phyloP scores from a whole-genome alignment of 2,797 vertebrate genomes.

The Gila robusta region DNA sequence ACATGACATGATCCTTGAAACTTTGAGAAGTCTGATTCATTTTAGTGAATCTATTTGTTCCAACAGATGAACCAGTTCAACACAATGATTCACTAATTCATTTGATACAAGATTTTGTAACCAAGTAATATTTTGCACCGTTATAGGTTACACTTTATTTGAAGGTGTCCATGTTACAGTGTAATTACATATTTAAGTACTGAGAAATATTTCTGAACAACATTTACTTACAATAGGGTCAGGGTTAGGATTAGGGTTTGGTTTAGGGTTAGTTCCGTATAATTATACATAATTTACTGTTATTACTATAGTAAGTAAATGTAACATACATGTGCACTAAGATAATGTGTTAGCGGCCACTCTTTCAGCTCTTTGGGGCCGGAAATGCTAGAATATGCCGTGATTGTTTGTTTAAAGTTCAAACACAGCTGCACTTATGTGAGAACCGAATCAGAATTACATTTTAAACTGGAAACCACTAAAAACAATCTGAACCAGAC shows the following conservation, averaged over 20 bases:
- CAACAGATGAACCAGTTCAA: background rate
- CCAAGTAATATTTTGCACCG: background rate
- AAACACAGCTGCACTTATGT: background rate
- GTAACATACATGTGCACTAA: background rate
- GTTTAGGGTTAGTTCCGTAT: background rate
- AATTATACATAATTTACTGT: background rate
- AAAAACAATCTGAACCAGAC: conserved; percentile 4
- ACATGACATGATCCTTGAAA: no score
- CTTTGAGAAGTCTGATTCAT: no score
- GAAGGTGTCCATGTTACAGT: background rate
- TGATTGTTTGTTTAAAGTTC: conserved; percentile 5
- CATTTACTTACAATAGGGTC: background rate
- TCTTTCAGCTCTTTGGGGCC: background rate
- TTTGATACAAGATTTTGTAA: background rate
- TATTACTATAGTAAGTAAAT: background rate
- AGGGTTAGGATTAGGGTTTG: background rate
- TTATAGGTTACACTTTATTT: background rate
- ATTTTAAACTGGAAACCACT: conserved; percentile 8
- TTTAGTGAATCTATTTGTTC: background rate
- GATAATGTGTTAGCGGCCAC: background rate
- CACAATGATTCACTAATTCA: background rate
- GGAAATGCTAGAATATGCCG: background rate
- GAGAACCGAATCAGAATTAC: conserved; percentile 9
- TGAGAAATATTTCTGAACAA: background rate
- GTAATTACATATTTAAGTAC: background rate